Conservation (phyloP, 2,888 invertebrate species). For the Machimus rusticus region DNA sequence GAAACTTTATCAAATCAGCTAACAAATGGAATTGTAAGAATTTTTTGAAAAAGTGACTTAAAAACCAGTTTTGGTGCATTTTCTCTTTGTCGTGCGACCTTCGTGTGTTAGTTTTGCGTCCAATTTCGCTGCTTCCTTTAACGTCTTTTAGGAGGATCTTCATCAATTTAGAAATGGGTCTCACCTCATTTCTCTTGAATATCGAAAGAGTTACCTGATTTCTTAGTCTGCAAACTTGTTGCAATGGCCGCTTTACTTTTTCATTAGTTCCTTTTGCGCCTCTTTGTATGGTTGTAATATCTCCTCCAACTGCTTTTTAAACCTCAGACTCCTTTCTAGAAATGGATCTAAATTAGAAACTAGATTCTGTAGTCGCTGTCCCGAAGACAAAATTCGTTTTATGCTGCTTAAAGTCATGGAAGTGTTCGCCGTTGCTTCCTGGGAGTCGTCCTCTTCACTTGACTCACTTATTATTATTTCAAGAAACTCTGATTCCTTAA, state of each 20-base stretch:
- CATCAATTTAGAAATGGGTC: too few species aligned
- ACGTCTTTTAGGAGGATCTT: too few species aligned
- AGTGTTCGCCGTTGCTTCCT: background rate
- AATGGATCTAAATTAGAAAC: background rate
- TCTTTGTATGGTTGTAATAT: background rate
- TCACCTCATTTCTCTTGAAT: too few species aligned
- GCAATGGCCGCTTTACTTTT: background rate
- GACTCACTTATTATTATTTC: background rate
- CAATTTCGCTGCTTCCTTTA: too few species aligned
- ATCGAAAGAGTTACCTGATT: too few species aligned
- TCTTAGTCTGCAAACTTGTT: too few species aligned
- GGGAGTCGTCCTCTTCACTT: background rate
- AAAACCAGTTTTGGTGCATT: too few species aligned
- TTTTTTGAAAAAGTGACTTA: too few species aligned
- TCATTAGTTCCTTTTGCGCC: background rate
- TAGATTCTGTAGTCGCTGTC: background rate
- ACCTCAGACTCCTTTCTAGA: background rate
- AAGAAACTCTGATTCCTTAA: background rate
- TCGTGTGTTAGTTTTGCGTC: too few species aligned
- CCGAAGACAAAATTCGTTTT: background rate
- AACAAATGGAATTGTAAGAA: too few species aligned
- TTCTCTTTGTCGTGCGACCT: too few species aligned
- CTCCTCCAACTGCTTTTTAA: background rate
- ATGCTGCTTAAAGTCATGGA: background rate
- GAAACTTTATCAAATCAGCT: too few species aligned